A percentile compares a stretch with the other conserved stretches of the same genome.
phyloP scores from a whole-genome alignment of 2,888 invertebrate species.

The Heteromurus nitidus region DNA sequence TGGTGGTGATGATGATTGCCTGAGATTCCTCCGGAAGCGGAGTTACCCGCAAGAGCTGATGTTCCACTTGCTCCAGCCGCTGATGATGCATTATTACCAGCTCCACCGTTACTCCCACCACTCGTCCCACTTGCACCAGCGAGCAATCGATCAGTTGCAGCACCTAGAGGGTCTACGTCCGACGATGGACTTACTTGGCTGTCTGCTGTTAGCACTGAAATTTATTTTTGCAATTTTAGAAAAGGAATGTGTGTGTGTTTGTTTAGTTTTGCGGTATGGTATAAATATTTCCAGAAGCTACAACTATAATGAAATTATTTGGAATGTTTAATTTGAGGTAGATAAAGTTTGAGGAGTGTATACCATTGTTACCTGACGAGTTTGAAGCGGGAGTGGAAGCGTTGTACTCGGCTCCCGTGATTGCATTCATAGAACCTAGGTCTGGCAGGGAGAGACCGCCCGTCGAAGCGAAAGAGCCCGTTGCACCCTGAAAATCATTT shows the following conservation, averaged over 20 bases:
- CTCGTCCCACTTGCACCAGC: conserved; percentile 51
- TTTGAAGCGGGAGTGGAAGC: conserved; percentile 72
- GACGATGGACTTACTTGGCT: conserved; percentile 72
- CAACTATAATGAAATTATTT: background rate
- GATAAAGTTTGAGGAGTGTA: too few species aligned
- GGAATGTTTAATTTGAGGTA: too few species aligned
- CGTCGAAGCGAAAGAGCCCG: conserved; percentile 68
- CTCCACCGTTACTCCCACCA: conserved; percentile 37
- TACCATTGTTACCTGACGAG: conserved; percentile 73
- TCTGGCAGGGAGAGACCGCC: conserved; percentile 70
- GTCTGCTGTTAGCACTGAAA: conserved; percentile 71
- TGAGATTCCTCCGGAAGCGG: conserved; percentile 56
- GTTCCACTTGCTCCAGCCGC: conserved; percentile 49
- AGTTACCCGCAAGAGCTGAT: conserved; percentile 59
- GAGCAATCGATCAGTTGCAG: conserved; percentile 68
- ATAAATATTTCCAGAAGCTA: too few species aligned
- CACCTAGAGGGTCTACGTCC: conserved; percentile 73
- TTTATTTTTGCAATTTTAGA: too few species aligned
- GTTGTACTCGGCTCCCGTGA: conserved; percentile 69
- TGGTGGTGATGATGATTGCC: conserved; percentile 57
- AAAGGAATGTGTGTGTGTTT: too few species aligned
- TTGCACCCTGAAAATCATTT: conserved; percentile 64
- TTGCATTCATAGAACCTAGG: conserved; percentile 70
- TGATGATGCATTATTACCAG: conserved; percentile 9
- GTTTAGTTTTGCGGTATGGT: too few species aligned